Percentiles rank a stretch among this genome's conserved stretches.
phyloP scores from a whole-genome alignment of 1,140 invertebrate species.

The Manduca sexta region DNA sequence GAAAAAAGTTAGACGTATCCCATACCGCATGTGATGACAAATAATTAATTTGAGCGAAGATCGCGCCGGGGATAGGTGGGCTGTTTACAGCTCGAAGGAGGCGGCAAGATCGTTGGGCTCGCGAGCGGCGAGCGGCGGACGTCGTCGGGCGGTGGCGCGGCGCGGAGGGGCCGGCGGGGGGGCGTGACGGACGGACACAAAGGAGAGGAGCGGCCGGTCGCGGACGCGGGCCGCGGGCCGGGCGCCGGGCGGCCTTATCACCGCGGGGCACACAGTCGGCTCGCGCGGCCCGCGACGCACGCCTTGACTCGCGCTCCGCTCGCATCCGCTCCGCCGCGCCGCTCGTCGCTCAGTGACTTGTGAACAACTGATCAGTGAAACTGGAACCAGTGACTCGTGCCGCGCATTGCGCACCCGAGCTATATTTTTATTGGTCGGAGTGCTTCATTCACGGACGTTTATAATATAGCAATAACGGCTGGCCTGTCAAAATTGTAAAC shows the following conservation, averaged over 20 bases:
- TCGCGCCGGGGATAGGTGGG: conserved; percentile 51
- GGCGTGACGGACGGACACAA: conserved; percentile 49
- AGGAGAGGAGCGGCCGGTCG: conserved; percentile 59
- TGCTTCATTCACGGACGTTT: conserved; percentile 29
- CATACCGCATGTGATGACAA: conserved; percentile 25
- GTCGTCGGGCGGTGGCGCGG: conserved; percentile 9
- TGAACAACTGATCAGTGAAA: conserved; percentile 47
- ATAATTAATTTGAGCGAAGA: conserved; percentile 66
- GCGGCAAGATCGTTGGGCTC: conserved; percentile 18
- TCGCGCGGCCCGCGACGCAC: conserved; percentile 52
- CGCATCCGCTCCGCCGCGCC: conserved; percentile 4
- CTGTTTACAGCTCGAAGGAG: conserved; percentile 34
- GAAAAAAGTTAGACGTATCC: not conserved
- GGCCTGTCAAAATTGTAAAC: conserved; percentile 63
- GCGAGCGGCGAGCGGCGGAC: conserved; percentile 17
- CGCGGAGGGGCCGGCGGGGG: conserved; percentile 24
- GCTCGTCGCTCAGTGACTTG: conserved; percentile 37
- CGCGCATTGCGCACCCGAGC: conserved; percentile 43
- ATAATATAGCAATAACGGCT: conserved; percentile 41
- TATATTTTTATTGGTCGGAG: conserved; percentile 38
- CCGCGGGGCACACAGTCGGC: conserved; percentile 49
- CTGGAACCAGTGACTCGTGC: conserved; percentile 40
- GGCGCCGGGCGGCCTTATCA: conserved; percentile 51
- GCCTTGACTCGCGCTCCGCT: conserved; percentile 17
- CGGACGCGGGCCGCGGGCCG: conserved; percentile 45